These are phyloP conservation scores for Tortrix viridana DNA, from an alignment of 2,888 invertebrate genomes.

Conservation along the genomic window DNA sequence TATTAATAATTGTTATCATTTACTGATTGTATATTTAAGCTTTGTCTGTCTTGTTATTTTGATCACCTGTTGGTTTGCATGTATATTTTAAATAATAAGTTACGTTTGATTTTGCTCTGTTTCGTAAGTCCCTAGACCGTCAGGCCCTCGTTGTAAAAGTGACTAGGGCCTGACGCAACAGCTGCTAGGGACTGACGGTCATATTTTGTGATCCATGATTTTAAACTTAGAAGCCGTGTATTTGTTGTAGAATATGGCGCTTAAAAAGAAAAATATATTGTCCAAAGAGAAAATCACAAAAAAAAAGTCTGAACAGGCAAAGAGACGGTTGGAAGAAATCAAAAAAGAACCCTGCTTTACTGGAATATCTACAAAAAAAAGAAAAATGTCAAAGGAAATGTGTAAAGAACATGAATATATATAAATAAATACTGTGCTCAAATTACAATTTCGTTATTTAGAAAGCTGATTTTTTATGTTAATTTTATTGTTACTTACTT, in stretches of 20 bases:
- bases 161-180: conserved; percentile 13
- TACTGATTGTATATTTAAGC: conserved; percentile 1
- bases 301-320: conserved; percentile 34
- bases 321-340: conserved; percentile 36
- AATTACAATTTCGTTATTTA: too few species aligned
- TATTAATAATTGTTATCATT: conserved; percentile 12
- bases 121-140: conserved; percentile 37
- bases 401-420: conserved; percentile 1
- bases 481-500: too few species aligned
- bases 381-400: conserved; percentile 13
- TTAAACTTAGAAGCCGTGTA: conserved; percentile 30
- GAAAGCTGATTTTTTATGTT: too few species aligned
- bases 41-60: not conserved
- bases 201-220: conserved; percentile 33
- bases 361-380: not conserved
- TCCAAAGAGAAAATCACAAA: conserved; percentile 35
- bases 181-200: conserved; percentile 25
- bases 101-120: conserved; percentile 24
- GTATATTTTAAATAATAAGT: conserved; percentile 20
- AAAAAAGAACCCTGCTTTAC: conserved; percentile 33
- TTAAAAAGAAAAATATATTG: conserved; percentile 29
- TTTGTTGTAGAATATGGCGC: conserved; percentile 38
- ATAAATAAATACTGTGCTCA: conserved; percentile 30
- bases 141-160: conserved; percentile 28
- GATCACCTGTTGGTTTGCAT: not conserved